A percentile compares a stretch with the other conserved stretches of the same genome.
These are phyloP conservation scores for Notolepis coatsorum DNA, from an alignment of 2,797 vertebrate species.

Conservation along the genomic window DNA sequence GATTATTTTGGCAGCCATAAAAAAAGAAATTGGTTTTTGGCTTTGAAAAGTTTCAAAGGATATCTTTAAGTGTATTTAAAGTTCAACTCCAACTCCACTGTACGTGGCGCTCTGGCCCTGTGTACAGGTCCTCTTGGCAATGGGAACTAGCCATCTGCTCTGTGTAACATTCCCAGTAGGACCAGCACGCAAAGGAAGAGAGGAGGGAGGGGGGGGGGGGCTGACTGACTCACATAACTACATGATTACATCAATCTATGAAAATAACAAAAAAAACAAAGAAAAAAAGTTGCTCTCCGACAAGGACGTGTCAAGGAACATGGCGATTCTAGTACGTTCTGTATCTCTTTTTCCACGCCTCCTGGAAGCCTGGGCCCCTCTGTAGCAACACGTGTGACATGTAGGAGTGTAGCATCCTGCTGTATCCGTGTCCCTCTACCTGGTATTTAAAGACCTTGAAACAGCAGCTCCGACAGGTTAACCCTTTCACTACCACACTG, in stretches of 20 bases:
- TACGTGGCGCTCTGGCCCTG: conserved; percentile 72
- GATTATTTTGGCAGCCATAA: neutral
- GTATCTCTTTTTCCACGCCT: neutral
- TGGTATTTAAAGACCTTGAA: conserved; percentile 77
- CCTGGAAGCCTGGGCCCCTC: neutral
- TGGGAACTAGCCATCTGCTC: conserved; percentile 78
- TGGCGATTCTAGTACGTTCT: too few species aligned
- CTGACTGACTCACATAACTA: conserved; percentile 3
- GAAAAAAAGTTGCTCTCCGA: too few species aligned
- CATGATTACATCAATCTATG: conserved; percentile 8
- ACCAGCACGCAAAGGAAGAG: conserved; percentile 37
- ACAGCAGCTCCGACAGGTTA: conserved; percentile 62
- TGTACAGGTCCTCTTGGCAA: conserved; percentile 69
- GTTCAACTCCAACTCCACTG: conserved; percentile 53
- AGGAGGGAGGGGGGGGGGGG: neutral
- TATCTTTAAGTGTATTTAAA: conserved; percentile 33
- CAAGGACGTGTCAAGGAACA: too few species aligned
- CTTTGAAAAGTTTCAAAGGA: conserved; percentile 8
- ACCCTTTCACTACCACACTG: too few species aligned
- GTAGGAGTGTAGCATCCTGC: conserved; percentile 37
- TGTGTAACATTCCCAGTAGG: conserved; percentile 71
- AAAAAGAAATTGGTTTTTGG: neutral
- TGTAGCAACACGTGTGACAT: conserved; percentile 14
- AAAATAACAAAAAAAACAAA: too few species aligned
- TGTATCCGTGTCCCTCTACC: conserved; percentile 34